Evolutionary conservation across 2,888 invertebrate genomes (phyloP).

Genomic region (Amiota mariae): DNA sequence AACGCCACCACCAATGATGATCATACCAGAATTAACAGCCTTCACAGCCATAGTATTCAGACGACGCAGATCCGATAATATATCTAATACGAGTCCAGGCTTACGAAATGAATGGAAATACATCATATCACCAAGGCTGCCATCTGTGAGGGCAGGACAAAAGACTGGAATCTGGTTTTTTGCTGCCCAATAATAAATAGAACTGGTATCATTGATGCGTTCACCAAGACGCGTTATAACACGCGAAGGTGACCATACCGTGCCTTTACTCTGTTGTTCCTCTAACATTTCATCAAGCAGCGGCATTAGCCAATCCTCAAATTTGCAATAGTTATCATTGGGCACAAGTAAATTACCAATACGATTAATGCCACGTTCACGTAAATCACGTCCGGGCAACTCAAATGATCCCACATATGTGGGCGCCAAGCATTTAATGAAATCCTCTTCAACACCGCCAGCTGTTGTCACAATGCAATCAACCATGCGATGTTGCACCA

Average conservation of each 20-base stretch:
- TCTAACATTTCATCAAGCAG: slow-evolving; percentile 90
- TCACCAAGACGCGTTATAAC: slow-evolving; percentile 87
- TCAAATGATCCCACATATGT: slow-evolving; percentile 94
- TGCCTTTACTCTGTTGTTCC: slow-evolving; percentile 85
- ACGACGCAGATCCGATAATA: slow-evolving; percentile 90
- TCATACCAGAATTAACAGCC: slow-evolving; percentile 94
- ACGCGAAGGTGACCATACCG: slow-evolving; percentile 93
- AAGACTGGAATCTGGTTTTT: slow-evolving; percentile 97
- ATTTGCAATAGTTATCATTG: slow-evolving; percentile 97
- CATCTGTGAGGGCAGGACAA: slow-evolving; percentile 98
- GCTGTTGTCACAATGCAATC: slow-evolving; percentile 98
- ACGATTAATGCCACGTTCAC: slow-evolving; percentile 88
- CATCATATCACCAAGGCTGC: slow-evolving; percentile 98
- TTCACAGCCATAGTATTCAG: slow-evolving; percentile 96
- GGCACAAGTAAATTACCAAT: slow-evolving; percentile 95
- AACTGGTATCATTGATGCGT: slow-evolving; percentile 90
- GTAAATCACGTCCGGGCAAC: slow-evolving; percentile 84
- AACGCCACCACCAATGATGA: slow-evolving; percentile 96
- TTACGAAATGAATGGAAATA: slow-evolving; percentile 96
- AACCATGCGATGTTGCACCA: slow-evolving; percentile 89
- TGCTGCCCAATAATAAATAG: slow-evolving; percentile 97
- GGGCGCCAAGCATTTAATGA: slow-evolving; percentile 97
- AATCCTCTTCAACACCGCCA: slow-evolving; percentile 98
- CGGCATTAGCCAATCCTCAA: slow-evolving; percentile 97
- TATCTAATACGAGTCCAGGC: slow-evolving; percentile 94